phyloP scores from a whole-genome alignment of 1,140 invertebrate genomes.

The Megalopta genalis region DNA sequence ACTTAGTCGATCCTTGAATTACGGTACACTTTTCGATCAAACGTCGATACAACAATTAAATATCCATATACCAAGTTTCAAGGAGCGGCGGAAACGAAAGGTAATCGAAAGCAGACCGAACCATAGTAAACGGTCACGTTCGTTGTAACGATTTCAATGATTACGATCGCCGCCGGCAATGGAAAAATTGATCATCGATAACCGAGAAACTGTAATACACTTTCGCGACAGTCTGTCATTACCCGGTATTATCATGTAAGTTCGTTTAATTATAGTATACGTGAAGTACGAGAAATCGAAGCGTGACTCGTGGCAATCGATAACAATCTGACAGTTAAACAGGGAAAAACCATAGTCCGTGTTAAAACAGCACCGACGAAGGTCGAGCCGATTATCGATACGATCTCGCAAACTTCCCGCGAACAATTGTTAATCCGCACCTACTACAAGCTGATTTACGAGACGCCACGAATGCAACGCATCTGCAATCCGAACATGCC shows the following conservation, averaged over 20 bases:
- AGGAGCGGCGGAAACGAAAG: no score
- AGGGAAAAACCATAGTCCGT: not conserved
- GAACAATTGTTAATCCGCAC: not conserved
- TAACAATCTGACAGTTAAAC: not conserved
- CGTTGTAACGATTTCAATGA: not conserved
- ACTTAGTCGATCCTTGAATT: no score
- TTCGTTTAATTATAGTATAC: conserved; percentile 10
- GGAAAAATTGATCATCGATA: not conserved
- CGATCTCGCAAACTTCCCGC: not conserved
- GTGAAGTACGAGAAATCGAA: not conserved
- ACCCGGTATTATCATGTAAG: not conserved
- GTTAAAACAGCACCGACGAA: not conserved
- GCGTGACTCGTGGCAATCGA: conserved; percentile 4
- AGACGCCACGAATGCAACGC: not conserved
- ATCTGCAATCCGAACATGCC: not conserved
- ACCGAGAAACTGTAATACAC: not conserved
- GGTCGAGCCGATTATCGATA: not conserved
- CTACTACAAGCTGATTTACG: not conserved
- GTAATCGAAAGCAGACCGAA: no score
- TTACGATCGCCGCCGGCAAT: no score
- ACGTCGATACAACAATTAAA: no score
- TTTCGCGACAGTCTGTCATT: not conserved
- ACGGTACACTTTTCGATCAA: no score
- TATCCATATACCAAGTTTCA: no score
- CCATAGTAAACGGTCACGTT: not conserved